phyloP scores from a whole-genome alignment of 2,113 vertebrate genomes.

The Quiscalus mexicanus region DNA sequence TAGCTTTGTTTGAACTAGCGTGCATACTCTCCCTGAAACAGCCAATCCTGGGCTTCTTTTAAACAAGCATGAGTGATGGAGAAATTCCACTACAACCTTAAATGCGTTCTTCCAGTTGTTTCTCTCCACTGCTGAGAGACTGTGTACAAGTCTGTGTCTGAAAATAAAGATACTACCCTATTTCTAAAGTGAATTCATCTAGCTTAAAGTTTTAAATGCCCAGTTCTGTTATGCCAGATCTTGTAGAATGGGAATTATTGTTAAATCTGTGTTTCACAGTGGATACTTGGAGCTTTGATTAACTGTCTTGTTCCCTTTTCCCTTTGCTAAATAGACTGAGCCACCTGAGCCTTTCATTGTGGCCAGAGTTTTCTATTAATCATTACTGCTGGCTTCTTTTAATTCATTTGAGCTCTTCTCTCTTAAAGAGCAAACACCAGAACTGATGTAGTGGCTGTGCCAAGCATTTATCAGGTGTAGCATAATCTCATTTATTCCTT shows the following conservation, averaged over 20 bases:
- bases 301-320: background rate
- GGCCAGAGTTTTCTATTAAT: background rate
- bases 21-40: background rate
- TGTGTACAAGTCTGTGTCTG: background rate
- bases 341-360: background rate
- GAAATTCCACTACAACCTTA: conserved; percentile 52
- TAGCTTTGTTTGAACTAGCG: conserved; percentile 61
- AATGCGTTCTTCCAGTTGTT: background rate
- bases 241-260: background rate
- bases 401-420: background rate
- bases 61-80: conserved; percentile 45
- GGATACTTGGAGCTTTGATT: background rate
- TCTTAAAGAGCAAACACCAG: background rate
- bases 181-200: background rate
- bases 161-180: background rate
- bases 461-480: background rate
- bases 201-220: background rate
- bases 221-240: background rate
- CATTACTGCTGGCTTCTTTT: background rate
- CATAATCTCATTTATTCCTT: background rate
- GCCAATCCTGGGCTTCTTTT: conserved; percentile 12
- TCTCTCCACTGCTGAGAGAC: background rate
- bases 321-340: background rate
- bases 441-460: background rate
- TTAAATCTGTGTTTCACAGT: background rate